Conservation (phyloP, 2,888 invertebrate genomes). For the Drosophila mercatorum region DNA sequence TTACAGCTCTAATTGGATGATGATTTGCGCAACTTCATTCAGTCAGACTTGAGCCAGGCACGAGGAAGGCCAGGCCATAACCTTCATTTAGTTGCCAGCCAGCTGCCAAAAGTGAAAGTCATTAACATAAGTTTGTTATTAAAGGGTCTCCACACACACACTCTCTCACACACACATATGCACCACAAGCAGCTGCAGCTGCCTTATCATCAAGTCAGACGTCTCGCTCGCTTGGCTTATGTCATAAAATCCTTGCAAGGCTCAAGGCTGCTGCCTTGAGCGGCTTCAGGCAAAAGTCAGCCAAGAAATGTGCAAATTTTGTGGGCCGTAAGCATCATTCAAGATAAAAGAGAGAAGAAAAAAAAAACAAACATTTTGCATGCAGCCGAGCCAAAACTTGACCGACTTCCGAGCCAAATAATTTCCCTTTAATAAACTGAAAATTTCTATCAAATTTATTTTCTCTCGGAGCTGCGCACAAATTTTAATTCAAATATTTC, state of each 20-base stretch:
- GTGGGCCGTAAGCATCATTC: slow-evolving; percentile 3
- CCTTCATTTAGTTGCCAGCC: slow-evolving; percentile 52
- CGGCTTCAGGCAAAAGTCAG: slow-evolving; percentile 23
- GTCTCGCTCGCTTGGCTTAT: slow-evolving; percentile 34
- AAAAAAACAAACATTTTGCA: neutral
- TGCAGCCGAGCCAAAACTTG: neutral
- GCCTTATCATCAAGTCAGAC: slow-evolving; percentile 19
- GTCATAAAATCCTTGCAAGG: slow-evolving; percentile 22
- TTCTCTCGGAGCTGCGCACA: neutral
- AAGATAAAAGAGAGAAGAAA: neutral
- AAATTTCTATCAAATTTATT: neutral
- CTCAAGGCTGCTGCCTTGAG: slow-evolving; percentile 29
- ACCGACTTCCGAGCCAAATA: neutral
- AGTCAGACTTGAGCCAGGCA: slow-evolving; percentile 38
- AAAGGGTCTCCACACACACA: slow-evolving; percentile 35
- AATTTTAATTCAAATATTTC: neutral
- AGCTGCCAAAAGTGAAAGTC: slow-evolving; percentile 66
- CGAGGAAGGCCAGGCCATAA: slow-evolving; percentile 53
- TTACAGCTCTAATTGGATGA: slow-evolving; percentile 79
- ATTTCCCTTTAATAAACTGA: slow-evolving; percentile 1
- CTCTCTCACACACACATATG: slow-evolving; percentile 23
- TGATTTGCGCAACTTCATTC: slow-evolving; percentile 74
- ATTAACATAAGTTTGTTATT: slow-evolving; percentile 71
- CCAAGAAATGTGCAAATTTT: slow-evolving; percentile 16
- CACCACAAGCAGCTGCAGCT: neutral